Conservation (phyloP, 2,888 invertebrate genomes). For the Myopa testacea region DNA sequence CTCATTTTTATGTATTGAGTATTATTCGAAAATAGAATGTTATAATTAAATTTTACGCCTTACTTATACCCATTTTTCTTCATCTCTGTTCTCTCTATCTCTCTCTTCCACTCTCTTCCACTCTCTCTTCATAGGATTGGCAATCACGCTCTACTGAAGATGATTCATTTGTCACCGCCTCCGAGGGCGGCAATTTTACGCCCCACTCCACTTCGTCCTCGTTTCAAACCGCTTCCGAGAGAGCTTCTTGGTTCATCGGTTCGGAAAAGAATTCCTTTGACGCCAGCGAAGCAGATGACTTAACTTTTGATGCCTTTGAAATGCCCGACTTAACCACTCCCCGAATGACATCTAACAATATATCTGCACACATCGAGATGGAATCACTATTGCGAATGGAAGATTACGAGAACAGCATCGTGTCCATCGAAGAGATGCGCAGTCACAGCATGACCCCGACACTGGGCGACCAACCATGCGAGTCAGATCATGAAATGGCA, state of each 20-base stretch:
- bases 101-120: too few species aligned
- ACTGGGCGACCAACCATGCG: conserved; percentile 55
- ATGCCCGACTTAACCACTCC: conserved; percentile 64
- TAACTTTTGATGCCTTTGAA: conserved; percentile 56
- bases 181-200: conserved; percentile 74
- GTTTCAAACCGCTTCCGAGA: conserved; percentile 77
- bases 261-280: conserved; percentile 69
- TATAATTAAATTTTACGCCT: too few species aligned
- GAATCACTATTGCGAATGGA: conserved; percentile 5
- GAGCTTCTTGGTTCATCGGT: conserved; percentile 73
- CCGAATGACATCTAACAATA: conserved; percentile 63
- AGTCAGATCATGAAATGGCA: conserved; percentile 55
- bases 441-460: conserved; percentile 65
- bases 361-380: conserved; percentile 23
- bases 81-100: not conserved
- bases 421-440: conserved; percentile 58
- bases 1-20: not conserved
- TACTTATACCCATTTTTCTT: too few species aligned
- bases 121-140: conserved; percentile 63
- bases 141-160: conserved; percentile 71
- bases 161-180: conserved; percentile 77
- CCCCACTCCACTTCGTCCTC: conserved; percentile 77
- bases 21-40: too few species aligned
- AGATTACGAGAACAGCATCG: conserved; percentile 52
- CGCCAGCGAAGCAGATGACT: conserved; percentile 63